Conservation (phyloP, 2,888 invertebrate species). For the Conistra vaccinii region DNA sequence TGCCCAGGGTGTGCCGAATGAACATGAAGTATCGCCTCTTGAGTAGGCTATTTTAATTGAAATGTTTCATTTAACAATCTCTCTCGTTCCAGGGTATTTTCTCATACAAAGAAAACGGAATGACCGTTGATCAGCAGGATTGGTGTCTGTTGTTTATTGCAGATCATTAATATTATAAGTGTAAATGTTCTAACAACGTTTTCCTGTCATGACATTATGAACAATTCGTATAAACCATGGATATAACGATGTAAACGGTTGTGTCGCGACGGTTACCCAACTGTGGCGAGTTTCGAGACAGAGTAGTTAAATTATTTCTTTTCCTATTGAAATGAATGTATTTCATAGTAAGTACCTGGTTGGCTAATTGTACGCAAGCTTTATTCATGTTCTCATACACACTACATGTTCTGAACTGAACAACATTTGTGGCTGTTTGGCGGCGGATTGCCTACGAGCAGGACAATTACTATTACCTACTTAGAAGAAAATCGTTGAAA, state of each 20-base stretch:
- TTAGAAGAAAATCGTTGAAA: neutral
- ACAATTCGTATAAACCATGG: neutral
- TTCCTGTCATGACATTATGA: neutral
- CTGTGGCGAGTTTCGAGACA: neutral
- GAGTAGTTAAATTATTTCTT: neutral
- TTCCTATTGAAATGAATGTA: neutral
- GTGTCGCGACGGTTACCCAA: neutral
- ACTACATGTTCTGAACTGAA: neutral
- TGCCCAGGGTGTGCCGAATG: neutral
- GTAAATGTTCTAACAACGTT: neutral
- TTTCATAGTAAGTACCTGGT: neutral
- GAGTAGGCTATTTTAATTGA: neutral
- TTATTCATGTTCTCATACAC: neutral
- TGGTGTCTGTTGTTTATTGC: neutral
- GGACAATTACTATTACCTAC: neutral
- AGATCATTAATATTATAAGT: neutral
- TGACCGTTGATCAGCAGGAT: neutral
- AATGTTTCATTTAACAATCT: neutral
- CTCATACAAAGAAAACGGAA: neutral
- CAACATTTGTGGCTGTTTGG: neutral
- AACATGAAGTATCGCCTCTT: neutral
- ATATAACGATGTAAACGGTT: neutral
- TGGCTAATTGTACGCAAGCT: neutral
- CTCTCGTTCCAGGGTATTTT: neutral
- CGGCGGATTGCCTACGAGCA: neutral